Evolutionary conservation across 2,797 vertebrate genomes (phyloP).

Genomic region (Tarsius wallacei): DNA sequence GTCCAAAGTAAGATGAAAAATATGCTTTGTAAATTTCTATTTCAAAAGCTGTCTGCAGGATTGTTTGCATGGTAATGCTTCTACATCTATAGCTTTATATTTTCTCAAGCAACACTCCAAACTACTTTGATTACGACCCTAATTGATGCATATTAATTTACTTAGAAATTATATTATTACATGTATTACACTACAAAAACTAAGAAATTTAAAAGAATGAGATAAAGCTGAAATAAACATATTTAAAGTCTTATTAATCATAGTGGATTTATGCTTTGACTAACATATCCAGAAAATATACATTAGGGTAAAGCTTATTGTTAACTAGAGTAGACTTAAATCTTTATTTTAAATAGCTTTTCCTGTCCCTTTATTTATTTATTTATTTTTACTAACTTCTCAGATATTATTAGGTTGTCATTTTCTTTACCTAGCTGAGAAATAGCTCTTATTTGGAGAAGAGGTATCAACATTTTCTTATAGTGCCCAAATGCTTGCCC

Average conservation of each 20-base stretch:
- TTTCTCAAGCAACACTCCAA: not conserved
- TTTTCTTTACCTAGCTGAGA: not conserved
- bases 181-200: not conserved
- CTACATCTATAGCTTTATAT: not conserved
- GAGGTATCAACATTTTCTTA: not conserved
- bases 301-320: not conserved
- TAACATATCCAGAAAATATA: slow-evolving; percentile 6
- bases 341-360: slow-evolving; percentile 55
- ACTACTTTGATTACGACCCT: slow-evolving; percentile 13
- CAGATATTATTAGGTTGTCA: not conserved
- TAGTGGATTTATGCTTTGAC: slow-evolving; percentile 3
- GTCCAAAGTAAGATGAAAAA: slow-evolving; percentile 6
- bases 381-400: not conserved
- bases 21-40: slow-evolving; percentile 32
- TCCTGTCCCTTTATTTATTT: not conserved
- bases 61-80: not conserved
- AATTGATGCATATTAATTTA: not conserved
- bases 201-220: not conserved
- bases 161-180: slow-evolving; percentile 12
- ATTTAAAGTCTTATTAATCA: slow-evolving; percentile 47
- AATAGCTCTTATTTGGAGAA: slow-evolving; percentile 4
- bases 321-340: not conserved
- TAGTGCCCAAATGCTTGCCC: not conserved
- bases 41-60: slow-evolving; percentile 19
- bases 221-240: not conserved